phyloP scores from a whole-genome alignment of 2,797 vertebrate genomes.

The Buceros bicornis region DNA sequence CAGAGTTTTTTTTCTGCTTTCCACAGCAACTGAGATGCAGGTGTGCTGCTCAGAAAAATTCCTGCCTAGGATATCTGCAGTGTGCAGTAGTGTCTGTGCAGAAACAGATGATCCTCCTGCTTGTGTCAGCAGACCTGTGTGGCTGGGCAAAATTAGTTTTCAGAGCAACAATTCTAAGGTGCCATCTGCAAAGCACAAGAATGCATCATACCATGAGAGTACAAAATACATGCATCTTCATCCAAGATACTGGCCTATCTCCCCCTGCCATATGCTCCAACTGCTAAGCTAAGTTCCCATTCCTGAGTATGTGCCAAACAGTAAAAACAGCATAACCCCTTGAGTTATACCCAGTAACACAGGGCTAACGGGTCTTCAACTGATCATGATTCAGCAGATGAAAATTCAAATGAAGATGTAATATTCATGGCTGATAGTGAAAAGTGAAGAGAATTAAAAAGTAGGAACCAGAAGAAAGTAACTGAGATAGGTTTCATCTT shows the following conservation, averaged over 20 bases:
- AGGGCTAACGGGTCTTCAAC: neutral
- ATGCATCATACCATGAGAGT: conserved; percentile 66
- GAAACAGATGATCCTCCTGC: conserved; percentile 25
- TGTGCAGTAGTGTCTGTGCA: neutral
- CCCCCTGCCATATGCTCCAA: conserved; percentile 52
- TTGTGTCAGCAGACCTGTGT: conserved; percentile 62
- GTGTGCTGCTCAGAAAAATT: conserved; percentile 24
- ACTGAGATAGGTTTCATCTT: neutral
- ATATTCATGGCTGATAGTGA: neutral
- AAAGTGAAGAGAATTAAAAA: conserved; percentile 25
- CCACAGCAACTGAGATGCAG: conserved; percentile 9
- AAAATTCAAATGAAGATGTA: conserved; percentile 11
- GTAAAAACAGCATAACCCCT: conserved; percentile 35
- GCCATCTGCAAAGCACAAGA: conserved; percentile 68
- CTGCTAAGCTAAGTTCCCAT: conserved; percentile 54
- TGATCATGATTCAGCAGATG: conserved; percentile 39
- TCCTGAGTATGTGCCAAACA: conserved; percentile 47
- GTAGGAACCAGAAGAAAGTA: neutral
- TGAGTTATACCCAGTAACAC: conserved; percentile 5
- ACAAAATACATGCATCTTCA: conserved; percentile 52
- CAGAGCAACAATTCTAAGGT: conserved; percentile 25
- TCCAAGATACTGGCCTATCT: conserved; percentile 68
- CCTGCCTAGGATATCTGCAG: conserved; percentile 37
- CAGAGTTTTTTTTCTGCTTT: neutral
- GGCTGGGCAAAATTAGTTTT: conserved; percentile 53